phyloP scores from a whole-genome alignment of 2,888 invertebrate genomes.

The Polietes domitor region DNA sequence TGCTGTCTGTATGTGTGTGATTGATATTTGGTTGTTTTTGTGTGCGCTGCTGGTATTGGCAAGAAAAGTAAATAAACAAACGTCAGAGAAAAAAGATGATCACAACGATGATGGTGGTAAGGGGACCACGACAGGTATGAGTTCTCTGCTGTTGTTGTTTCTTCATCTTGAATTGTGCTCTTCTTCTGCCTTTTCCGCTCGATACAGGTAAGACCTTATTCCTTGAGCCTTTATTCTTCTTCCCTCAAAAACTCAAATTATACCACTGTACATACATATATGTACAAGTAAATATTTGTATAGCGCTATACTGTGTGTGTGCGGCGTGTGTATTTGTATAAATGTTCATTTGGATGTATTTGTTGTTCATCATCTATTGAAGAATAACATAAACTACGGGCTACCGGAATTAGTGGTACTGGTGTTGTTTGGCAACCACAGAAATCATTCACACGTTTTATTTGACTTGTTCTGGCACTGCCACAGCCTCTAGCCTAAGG shows the following conservation, averaged over 20 bases:
- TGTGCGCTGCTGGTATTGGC: constrained; percentile 43
- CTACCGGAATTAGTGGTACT: constrained; percentile 45
- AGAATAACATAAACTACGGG: not conserved
- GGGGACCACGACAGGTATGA: constrained; percentile 47
- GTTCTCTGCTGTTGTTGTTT: constrained; percentile 25
- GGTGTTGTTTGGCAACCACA: not conserved
- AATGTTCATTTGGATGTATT: not conserved
- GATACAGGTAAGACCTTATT: constrained; percentile 45
- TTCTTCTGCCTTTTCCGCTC: constrained; percentile 18
- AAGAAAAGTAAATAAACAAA: constrained; percentile 57
- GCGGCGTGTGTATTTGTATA: not conserved
- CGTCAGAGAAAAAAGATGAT: not conserved
- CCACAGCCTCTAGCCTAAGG: not conserved
- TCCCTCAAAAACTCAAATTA: not conserved
- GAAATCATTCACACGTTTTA: constrained; percentile 36
- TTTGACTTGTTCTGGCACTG: not conserved
- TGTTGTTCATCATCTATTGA: constrained; percentile 38
- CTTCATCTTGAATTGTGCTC: constrained; percentile 12
- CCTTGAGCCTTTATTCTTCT: not conserved
- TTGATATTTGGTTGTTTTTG: constrained; percentile 49
- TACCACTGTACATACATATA: not conserved
- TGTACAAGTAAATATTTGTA: too few relatives aligned
- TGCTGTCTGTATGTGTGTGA: constrained; percentile 37
- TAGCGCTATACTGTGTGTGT: not conserved
- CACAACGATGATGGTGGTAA: not conserved